Conservation (phyloP, 2,888 invertebrate genomes). For the Schizotus pectinicornis region DNA sequence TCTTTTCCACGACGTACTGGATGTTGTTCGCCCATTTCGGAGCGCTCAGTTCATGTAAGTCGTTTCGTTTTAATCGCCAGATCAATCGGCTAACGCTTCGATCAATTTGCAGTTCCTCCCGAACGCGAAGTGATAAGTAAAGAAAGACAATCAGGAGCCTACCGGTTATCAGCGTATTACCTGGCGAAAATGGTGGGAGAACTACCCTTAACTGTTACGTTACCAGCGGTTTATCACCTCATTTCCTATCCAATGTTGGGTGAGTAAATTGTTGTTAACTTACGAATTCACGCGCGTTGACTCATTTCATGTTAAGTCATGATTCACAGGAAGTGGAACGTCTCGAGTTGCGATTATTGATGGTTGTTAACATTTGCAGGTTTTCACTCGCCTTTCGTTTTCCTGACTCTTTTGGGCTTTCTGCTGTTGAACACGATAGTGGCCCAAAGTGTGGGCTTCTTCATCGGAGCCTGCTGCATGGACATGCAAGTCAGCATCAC, state of each 20-base stretch:
- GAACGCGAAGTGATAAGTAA: slow-evolving; percentile 82
- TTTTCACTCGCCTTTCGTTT: slow-evolving; percentile 68
- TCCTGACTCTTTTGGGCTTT: slow-evolving; percentile 72
- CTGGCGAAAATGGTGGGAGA: slow-evolving; percentile 84
- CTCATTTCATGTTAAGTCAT: neutral
- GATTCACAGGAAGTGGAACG: neutral
- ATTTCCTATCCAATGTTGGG: slow-evolving; percentile 80
- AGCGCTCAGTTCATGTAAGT: slow-evolving; percentile 79
- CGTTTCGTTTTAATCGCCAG: slow-evolving; percentile 33
- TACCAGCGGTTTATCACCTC: slow-evolving; percentile 77
- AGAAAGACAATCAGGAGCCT: slow-evolving; percentile 78
- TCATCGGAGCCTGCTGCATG: slow-evolving; percentile 78
- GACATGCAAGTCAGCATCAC: slow-evolving; percentile 81
- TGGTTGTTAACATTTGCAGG: slow-evolving; percentile 38
- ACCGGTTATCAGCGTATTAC: slow-evolving; percentile 80
- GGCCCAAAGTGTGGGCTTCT: slow-evolving; percentile 80
- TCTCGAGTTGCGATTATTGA: neutral
- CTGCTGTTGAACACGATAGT: slow-evolving; percentile 74
- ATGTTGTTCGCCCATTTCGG: slow-evolving; percentile 81
- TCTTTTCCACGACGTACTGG: slow-evolving; percentile 83
- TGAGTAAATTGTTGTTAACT: slow-evolving; percentile 32
- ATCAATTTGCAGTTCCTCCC: slow-evolving; percentile 67
- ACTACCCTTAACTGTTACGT: slow-evolving; percentile 73
- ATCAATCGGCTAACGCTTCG: neutral
- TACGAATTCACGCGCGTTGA: too few species aligned